Base-by-base conservation (phyloP, 2,888 invertebrate genomes). In the Stegana nigrithorax region DNA sequence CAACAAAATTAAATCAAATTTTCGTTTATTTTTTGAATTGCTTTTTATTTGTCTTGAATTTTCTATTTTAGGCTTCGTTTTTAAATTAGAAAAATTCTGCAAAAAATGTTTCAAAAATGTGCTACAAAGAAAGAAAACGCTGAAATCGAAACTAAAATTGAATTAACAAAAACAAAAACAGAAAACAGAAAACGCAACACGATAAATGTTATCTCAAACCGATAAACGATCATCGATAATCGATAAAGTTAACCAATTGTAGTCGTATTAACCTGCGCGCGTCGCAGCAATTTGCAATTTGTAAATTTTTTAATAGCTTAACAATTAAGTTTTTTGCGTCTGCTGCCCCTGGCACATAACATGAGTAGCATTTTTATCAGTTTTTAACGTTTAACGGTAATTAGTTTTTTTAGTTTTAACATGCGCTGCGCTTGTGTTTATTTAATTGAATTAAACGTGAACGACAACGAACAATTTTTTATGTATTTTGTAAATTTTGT, bases 71-170 rank as follows among this genome's bases (percentile, higher is more conserved):
- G 78, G 79, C 74, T 72, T 69, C 73, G 73, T 76, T 78, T 80
- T 83, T 75, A 74, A 83, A 83, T 76, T 81, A 75, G 84, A 78
- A 67, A 75, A 83, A 84, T 83, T 83, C 83, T 68, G 65, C 62
- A 50, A 63, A 27, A 42, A 45, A 65, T 50, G 57, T 65, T 59
- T 36, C 25, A 14, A 51, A 14, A 66, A 61, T 65, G 75, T 77
- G 73, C 68, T 69, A 65, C 68, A 68, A n/a, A n/a, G n/a, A n/a
- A n/a, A 36, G 36, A 23, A 29, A 55, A 32, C 36, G 53, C 32
- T 32, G 19, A 29, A 55, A 55, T 55, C 10, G 53, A 55, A 55
- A 36, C 53, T 55, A 32, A 36, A 55, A 55, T 55, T 55, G 36
- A 55, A 55, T 29, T 12, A 1, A 26, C 39, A n/a, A 39, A 14